phyloP scores from a whole-genome alignment of 2,888 invertebrate genomes.

The Fabriciana adippe region DNA sequence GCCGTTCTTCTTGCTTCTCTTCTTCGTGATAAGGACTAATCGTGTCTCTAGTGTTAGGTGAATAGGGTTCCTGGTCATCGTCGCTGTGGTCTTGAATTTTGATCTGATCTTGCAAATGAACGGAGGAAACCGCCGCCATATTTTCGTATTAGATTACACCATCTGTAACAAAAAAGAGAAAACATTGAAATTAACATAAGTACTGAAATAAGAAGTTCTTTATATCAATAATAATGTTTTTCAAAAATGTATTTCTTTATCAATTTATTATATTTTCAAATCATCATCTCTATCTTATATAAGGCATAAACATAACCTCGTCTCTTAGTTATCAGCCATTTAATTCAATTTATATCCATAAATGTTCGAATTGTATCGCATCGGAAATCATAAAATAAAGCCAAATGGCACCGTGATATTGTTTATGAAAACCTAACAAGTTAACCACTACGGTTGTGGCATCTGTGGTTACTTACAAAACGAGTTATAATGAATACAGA shows the following conservation, averaged over 20 bases:
- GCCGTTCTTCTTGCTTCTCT: conserved; percentile 63
- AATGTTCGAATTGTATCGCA: conserved; percentile 15
- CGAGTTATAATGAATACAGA: conserved; percentile 34
- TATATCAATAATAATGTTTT: neutral
- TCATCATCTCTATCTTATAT: too few species aligned
- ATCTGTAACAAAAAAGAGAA: conserved; percentile 56
- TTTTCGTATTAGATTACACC: conserved; percentile 60
- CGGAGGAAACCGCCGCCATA: conserved; percentile 77
- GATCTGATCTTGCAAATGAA: conserved; percentile 66
- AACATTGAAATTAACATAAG: neutral
- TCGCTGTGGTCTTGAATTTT: conserved; percentile 76
- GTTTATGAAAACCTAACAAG: conserved; percentile 42
- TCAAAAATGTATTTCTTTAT: too few species aligned
- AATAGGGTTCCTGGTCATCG: conserved; percentile 67
- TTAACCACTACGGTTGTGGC: conserved; percentile 42
- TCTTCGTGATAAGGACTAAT: conserved; percentile 70
- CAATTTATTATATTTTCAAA: too few species aligned
- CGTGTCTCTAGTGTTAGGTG: conserved; percentile 70
- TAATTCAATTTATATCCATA: neutral
- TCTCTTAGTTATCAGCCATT: too few species aligned
- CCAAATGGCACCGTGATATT: conserved; percentile 28
- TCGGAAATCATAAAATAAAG: conserved; percentile 26
- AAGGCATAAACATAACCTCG: too few species aligned
- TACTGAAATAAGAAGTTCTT: neutral
- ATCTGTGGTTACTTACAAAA: conserved; percentile 42